phyloP scores from a whole-genome alignment of 2,888 invertebrate genomes.

The Leucania comma region DNA sequence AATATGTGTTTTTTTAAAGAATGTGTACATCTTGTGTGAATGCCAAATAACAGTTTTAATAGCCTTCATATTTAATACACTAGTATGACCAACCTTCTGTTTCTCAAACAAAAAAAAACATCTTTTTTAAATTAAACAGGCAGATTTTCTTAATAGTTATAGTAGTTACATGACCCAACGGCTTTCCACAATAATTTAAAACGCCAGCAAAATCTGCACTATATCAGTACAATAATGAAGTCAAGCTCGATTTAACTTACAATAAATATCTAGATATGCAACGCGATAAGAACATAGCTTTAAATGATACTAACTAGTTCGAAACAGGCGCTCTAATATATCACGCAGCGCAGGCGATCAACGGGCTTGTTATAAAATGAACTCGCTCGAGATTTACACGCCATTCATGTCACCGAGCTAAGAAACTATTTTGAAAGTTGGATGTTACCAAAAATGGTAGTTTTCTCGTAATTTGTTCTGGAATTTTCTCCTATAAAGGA shows the following conservation, averaged over 20 bases:
- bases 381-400: constrained; percentile 47
- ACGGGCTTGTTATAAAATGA: constrained; percentile 57
- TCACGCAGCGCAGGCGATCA: constrained; percentile 54
- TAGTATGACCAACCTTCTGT: too few species aligned
- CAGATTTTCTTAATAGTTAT: too few species aligned
- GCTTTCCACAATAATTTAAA: neutral
- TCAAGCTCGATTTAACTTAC: constrained; percentile 37
- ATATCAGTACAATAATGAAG: constrained; percentile 24
- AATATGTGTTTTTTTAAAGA: too few species aligned
- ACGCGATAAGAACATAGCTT: constrained; percentile 48
- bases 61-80: too few species aligned
- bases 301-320: constrained; percentile 56
- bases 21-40: too few species aligned
- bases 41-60: too few species aligned
- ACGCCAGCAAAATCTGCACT: neutral
- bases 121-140: too few species aligned
- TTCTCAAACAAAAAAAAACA: too few species aligned
- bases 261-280: constrained; percentile 56
- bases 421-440: constrained; percentile 37
- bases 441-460: constrained; percentile 22
- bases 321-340: constrained; percentile 51
- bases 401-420: constrained; percentile 47
- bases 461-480: neutral
- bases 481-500: constrained; percentile 12
- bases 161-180: too few species aligned